Evolutionary conservation across 2,113 vertebrate genomes (phyloP).

Genomic region (Podocnemis expansa): DNA sequence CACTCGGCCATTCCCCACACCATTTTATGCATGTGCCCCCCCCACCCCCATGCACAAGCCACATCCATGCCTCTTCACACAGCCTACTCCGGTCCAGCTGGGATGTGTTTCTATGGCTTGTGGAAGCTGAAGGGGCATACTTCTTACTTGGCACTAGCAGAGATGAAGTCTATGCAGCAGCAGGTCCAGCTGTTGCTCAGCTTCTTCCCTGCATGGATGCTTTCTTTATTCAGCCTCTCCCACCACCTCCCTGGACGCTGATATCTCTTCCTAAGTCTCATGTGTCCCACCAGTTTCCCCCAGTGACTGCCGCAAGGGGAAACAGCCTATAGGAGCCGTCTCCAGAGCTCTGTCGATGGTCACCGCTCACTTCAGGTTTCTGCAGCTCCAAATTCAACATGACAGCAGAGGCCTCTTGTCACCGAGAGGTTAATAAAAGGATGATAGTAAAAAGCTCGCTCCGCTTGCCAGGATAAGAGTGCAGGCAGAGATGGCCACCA

Average conservation of each 20-base stretch:
- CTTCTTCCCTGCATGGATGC: background rate
- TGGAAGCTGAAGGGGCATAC: background rate
- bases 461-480: background rate
- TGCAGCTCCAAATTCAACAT: background rate
- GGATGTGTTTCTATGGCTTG: background rate
- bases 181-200: background rate
- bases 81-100: background rate
- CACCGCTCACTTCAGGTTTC: background rate
- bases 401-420: background rate
- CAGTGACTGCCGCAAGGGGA: accelerated
- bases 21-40: background rate
- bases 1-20: background rate
- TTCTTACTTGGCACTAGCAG: background rate
- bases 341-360: background rate
- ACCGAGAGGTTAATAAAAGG: slow-evolving; percentile 28
- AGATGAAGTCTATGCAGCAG: background rate
- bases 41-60: background rate
- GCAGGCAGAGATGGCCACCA: background rate
- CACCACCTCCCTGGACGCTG: background rate
- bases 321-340: background rate
- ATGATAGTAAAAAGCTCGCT: slow-evolving; percentile 21
- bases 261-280: background rate
- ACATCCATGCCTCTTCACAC: background rate
- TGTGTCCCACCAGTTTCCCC: background rate
- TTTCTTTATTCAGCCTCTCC: background rate